Evolutionary conservation across 2,797 vertebrate species (phyloP).

Genomic region (Ptychadena robeensis): DNA sequence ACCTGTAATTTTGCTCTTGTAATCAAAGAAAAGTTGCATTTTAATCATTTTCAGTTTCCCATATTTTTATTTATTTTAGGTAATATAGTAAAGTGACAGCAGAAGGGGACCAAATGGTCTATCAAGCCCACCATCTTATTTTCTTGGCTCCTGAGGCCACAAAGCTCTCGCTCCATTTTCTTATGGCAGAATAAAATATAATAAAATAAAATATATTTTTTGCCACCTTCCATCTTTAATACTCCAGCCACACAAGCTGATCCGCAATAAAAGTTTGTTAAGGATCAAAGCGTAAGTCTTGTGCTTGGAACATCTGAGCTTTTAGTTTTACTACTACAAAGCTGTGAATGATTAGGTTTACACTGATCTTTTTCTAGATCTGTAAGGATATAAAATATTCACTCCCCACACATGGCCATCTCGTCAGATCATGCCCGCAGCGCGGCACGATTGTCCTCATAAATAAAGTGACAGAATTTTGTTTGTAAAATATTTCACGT

Average conservation of each 20-base stretch:
- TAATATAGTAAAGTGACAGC: too few species aligned
- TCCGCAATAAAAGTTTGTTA: slow-evolving; percentile 55
- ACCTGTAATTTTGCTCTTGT: too few species aligned
- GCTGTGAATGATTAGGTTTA: slow-evolving; percentile 45
- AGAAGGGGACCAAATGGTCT: too few species aligned
- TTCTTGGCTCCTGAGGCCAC: background rate
- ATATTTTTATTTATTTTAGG: too few species aligned
- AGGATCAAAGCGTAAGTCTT: slow-evolving; percentile 54
- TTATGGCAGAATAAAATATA: slow-evolving; percentile 63
- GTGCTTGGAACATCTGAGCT: slow-evolving; percentile 49
- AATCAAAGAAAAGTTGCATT: too few species aligned
- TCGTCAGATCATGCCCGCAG: slow-evolving; percentile 15
- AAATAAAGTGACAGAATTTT: background rate
- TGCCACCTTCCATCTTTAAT: slow-evolving; percentile 61
- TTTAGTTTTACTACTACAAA: slow-evolving; percentile 45
- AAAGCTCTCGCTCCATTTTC: background rate
- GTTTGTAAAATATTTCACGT: background rate
- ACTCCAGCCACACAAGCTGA: slow-evolving; percentile 53
- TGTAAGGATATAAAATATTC: slow-evolving; percentile 55
- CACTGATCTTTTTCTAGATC: slow-evolving; percentile 3
- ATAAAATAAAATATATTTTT: slow-evolving; percentile 53
- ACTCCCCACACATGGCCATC: slow-evolving; percentile 9
- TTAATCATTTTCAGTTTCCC: too few species aligned
- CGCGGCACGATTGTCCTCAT: background rate
- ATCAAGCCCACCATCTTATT: too few species aligned